Evolutionary conservation across 1,140 invertebrate genomes (phyloP).

Genomic region (Formica selysi): DNA sequence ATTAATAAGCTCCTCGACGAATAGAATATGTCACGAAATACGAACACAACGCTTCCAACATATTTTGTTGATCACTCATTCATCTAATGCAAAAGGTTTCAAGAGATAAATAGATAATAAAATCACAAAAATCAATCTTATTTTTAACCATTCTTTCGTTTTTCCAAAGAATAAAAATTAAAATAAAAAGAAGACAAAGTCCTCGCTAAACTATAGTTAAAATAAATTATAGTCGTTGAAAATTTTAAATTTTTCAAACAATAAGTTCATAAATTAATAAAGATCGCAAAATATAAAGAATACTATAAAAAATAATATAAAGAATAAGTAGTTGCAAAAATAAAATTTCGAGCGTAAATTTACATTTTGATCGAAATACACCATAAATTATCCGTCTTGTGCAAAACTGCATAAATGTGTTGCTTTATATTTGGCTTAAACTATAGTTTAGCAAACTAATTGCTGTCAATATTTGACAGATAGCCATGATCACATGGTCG

Average conservation of each 20-base stretch:
- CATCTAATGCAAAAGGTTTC: neutral
- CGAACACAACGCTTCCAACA: conserved; percentile 21
- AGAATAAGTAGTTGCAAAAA: neutral
- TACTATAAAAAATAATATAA: neutral
- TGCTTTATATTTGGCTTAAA: conserved; percentile 1
- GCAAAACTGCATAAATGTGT: neutral
- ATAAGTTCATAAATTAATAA: neutral
- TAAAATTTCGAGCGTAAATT: neutral
- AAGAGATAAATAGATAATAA: neutral
- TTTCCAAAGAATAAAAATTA: neutral
- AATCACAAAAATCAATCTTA: no score
- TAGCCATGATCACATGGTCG: neutral
- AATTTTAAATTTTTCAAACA: neutral
- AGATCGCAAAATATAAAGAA: neutral
- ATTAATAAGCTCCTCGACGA: conserved; percentile 30
- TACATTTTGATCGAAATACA: neutral
- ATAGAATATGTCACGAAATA: conserved; percentile 37
- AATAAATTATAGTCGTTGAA: neutral
- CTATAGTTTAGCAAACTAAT: conserved; percentile 10
- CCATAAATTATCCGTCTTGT: neutral
- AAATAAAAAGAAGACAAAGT: neutral
- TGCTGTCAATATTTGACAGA: neutral
- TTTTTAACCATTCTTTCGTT: neutral
- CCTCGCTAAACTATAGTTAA: neutral
- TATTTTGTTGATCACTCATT: conserved; percentile 13